phyloP scores from a whole-genome alignment of 2,113 vertebrate genomes.

The Gallinago jamesoni region DNA sequence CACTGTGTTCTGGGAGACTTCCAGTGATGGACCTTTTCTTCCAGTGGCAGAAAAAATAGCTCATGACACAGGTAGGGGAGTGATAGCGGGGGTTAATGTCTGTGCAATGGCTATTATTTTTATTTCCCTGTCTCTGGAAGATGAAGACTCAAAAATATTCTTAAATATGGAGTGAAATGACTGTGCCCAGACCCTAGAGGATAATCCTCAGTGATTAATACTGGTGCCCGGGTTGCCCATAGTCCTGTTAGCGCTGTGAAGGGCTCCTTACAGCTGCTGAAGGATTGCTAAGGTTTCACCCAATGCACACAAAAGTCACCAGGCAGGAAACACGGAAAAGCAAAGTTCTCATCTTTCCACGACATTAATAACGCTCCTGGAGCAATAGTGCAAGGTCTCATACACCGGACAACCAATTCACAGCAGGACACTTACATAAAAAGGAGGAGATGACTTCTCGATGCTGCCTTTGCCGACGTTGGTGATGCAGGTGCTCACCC shows the following conservation, averaged over 20 bases:
- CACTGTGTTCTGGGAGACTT: background rate
- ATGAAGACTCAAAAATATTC: background rate
- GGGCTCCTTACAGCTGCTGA: background rate
- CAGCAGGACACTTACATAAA: background rate
- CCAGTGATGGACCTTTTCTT: background rate
- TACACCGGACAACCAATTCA: background rate
- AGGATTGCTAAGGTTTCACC: background rate
- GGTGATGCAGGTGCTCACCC: constrained; percentile 13
- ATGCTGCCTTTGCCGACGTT: background rate
- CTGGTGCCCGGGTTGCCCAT: background rate
- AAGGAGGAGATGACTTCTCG: background rate
- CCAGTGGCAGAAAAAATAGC: background rate
- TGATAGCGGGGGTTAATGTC: background rate
- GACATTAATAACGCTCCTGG: background rate
- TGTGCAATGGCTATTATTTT: background rate
- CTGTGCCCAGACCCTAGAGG: background rate
- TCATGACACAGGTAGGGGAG: background rate
- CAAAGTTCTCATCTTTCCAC: background rate
- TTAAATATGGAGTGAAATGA: background rate
- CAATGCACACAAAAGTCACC: background rate
- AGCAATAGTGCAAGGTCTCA: background rate
- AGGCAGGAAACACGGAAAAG: background rate
- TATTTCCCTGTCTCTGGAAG: background rate
- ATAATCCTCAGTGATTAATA: background rate
- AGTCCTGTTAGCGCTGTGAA: background rate